Evolutionary conservation across 2,797 vertebrate genomes (phyloP), one percentile per base, ranked within the genome.

Genomic region (Eulemur mongoz): DNA sequence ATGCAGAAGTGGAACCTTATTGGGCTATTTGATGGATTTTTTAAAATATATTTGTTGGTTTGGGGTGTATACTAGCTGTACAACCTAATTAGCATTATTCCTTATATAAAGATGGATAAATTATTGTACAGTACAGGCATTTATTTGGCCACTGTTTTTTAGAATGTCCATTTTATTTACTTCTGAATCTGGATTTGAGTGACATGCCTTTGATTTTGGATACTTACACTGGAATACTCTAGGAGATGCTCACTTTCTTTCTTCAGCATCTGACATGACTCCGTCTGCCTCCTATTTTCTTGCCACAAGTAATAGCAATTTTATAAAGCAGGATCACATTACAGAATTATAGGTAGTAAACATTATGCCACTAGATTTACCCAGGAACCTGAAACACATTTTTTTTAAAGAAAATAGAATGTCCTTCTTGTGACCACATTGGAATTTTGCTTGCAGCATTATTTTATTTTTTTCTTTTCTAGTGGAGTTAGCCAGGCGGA

Each of bases 241-340:
- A 89, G 45, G 50, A 88, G n/a, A 78, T 72, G 50, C 40, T 91
- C 81, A 65, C 80, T 97, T 97, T 82, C 75, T 97, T 97, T 79
- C 84, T 92, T 95, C 54, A 78, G 40, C 17, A 69, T 89, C 54
- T 73, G 59, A 93, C 59, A 22, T 90, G 14, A 17, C 85, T 50
- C 73, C 15, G 30, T 81, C 85, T 96, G 61, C 87, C 43, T 85
- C 57, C 40, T 80, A 57, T 96, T 95, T 92, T 65, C 35, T 70
- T 92, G 32, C 25, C 50, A 93, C 8, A 67, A 94, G 22, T 73
- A 91, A 88, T 90, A 94, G 10, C 35, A 93, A 70, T 89, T 94
- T 96, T 83, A 80, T 91, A 78, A 95, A 89, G 45, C 80, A 50
- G 35, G 40, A 67, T 94, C 43, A 83, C 30, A 63, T 93, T 63